A percentile compares a stretch with the other conserved stretches of the same genome.
Evolutionary conservation across 2,888 invertebrate species (phyloP).

Genomic region (Aleiodes testaceus): DNA sequence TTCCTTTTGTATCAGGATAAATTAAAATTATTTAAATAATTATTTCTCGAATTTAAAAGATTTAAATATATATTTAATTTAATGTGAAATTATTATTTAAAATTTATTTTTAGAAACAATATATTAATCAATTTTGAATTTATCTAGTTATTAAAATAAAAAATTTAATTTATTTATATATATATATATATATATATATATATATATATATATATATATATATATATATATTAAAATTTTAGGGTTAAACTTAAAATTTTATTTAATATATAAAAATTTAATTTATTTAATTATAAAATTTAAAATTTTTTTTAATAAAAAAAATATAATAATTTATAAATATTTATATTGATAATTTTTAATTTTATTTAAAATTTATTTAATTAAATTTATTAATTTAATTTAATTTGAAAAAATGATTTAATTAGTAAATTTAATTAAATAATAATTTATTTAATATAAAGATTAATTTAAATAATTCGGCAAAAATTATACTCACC

Average conservation of each 20-base stretch:
- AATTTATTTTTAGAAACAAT: constrained; percentile 79
- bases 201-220: constrained; percentile 65
- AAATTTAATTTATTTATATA: constrained; percentile 73
- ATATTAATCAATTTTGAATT: constrained; percentile 80
- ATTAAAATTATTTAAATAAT: constrained; percentile 74
- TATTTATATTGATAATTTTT: constrained; percentile 71
- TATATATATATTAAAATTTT: constrained; percentile 72
- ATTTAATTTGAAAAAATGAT: constrained; percentile 67
- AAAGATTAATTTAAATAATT: constrained; percentile 75
- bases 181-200: constrained; percentile 60
- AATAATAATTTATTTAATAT: constrained; percentile 54
- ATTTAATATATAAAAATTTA: constrained; percentile 75
- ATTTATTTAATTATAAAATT: constrained; percentile 72
- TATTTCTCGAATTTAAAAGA: constrained; percentile 79
- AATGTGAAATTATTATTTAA: constrained; percentile 78
- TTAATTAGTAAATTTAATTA: constrained; percentile 56
- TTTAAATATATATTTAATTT: constrained; percentile 77
- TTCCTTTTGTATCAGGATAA: constrained; percentile 85
- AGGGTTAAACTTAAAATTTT: constrained; percentile 78
- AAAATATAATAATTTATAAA: constrained; percentile 73
- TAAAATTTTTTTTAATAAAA: constrained; percentile 72
- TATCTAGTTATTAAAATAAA: constrained; percentile 82
- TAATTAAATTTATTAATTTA: constrained; percentile 69
- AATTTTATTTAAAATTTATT: constrained; percentile 74
- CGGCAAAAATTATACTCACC: constrained; percentile 79